phyloP scores from a whole-genome alignment of 1,140 invertebrate genomes.

The Yoshiicerus persimilis region DNA sequence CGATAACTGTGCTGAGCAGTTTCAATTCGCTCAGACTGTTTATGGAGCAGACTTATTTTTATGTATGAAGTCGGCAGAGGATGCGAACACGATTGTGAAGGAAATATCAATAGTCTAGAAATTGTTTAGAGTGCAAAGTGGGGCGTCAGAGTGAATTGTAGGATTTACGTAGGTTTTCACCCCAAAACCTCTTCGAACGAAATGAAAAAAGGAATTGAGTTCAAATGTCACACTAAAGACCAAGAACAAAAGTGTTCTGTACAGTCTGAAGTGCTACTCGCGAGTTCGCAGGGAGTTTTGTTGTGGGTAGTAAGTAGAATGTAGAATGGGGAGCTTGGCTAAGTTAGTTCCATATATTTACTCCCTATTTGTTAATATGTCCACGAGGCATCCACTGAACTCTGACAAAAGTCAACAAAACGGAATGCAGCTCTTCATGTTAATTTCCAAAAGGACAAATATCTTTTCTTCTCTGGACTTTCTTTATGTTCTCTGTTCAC shows the following conservation, averaged over 20 bases:
- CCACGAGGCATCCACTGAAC: not conserved
- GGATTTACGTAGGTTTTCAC: not conserved
- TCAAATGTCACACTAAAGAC: not conserved
- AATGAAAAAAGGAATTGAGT: not conserved
- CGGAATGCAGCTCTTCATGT: not conserved
- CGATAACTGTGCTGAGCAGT: too few relatives aligned
- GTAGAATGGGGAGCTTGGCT: not conserved
- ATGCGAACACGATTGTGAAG: not conserved
- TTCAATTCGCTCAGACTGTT: too few relatives aligned
- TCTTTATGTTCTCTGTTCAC: not conserved
- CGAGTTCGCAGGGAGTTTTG: not conserved
- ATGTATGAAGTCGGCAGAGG: not conserved
- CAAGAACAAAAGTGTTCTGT: not conserved
- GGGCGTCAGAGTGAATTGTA: not conserved
- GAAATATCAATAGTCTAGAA: not conserved
- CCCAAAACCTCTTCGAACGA: not conserved
- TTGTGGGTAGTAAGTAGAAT: not conserved
- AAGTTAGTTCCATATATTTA: not conserved
- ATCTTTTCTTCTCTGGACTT: not conserved
- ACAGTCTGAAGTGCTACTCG: not conserved
- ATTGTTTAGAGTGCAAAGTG: not conserved
- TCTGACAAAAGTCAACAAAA: not conserved
- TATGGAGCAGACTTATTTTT: not conserved
- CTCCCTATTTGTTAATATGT: not conserved
- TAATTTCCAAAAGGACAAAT: not conserved